Percentiles rank a stretch among this genome's conserved stretches.
Evolutionary conservation across 2,888 invertebrate species (phyloP).

Genomic region (Epiblema foenella): DNA sequence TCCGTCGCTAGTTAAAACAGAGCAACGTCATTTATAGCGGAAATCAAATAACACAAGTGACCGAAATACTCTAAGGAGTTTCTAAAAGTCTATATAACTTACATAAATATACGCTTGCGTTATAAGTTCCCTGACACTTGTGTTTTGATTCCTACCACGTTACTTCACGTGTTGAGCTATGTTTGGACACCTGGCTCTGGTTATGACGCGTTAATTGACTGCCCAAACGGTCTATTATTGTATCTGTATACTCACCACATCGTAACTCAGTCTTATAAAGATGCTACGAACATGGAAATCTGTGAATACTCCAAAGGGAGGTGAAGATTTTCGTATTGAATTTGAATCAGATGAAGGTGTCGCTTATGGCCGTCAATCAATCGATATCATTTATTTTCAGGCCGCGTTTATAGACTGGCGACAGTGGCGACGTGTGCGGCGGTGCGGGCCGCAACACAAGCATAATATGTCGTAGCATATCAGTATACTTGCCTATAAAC

Average conservation of each 20-base stretch:
- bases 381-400: background rate
- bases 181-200: conserved; percentile 49
- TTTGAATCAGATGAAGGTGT: background rate
- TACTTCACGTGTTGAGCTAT: conserved; percentile 37
- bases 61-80: conserved; percentile 21
- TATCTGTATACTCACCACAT: conserved; percentile 29
- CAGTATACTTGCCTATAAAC: too few relatives aligned
- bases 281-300: background rate
- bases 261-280: conserved; percentile 12
- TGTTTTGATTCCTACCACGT: conserved; percentile 37
- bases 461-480: too few relatives aligned
- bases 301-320: background rate
- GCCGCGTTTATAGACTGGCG: background rate
- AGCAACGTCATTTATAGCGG: conserved; percentile 14
- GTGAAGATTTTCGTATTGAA: background rate
- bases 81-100: background rate
- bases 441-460: too few relatives aligned
- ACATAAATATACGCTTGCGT: background rate
- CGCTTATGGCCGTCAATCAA: background rate
- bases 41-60: conserved; percentile 18
- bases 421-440: too few relatives aligned
- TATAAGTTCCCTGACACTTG: conserved; percentile 24
- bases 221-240: conserved; percentile 45
- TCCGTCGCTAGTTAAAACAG: conserved; percentile 22
- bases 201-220: conserved; percentile 45